Evolutionary conservation across 2,113 vertebrate species (phyloP).

Genomic region (Embiotoca jacksoni): DNA sequence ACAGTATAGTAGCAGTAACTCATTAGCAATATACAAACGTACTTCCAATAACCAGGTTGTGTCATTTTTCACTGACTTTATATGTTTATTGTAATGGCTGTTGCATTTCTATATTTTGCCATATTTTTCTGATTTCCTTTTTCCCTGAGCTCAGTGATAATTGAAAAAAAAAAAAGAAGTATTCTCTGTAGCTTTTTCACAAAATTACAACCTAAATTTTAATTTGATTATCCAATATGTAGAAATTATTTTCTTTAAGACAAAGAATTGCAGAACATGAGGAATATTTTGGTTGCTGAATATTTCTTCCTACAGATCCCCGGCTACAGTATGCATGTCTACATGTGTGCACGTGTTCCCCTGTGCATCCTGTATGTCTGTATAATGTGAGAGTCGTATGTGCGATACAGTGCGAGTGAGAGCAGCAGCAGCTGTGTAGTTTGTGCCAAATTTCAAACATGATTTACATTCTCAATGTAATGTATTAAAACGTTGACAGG

Average conservation of each 20-base stretch:
- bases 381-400: constrained; percentile 57
- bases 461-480: constrained; percentile 99
- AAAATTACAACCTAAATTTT: constrained; percentile 42
- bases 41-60: too few relatives aligned
- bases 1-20: too few relatives aligned
- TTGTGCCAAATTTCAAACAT: constrained; percentile 92
- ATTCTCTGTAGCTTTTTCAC: neutral
- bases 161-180: neutral
- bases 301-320: constrained; percentile 76
- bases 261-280: constrained; percentile 85
- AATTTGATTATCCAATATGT: constrained; percentile 57
- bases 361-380: constrained; percentile 26
- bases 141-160: neutral
- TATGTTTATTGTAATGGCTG: neutral
- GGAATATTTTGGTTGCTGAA: constrained; percentile 80
- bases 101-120: neutral
- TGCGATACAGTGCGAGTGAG: constrained; percentile 45
- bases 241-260: constrained; percentile 41
- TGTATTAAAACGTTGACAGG: constrained; percentile 99
- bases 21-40: too few relatives aligned
- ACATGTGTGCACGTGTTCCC: constrained; percentile 32
- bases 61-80: neutral
- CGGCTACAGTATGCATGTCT: constrained; percentile 8
- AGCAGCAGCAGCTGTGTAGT: constrained; percentile 68
- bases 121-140: neutral